phyloP scores from a whole-genome alignment of 2,797 vertebrate species.

The Vireo griseus region DNA sequence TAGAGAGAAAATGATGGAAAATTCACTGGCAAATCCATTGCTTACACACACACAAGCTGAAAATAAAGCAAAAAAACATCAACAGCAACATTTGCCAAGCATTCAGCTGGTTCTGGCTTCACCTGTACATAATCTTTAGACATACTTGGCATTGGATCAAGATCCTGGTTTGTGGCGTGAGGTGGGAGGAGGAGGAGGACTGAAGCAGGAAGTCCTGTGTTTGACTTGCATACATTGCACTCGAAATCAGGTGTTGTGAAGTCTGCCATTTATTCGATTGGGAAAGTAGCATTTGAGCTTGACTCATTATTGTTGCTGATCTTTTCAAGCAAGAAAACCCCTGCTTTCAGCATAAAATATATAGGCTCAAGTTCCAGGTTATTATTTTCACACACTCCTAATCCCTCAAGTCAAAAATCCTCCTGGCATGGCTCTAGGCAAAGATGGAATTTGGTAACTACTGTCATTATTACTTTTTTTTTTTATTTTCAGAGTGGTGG shows the following conservation, averaged over 20 bases:
- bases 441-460: background rate
- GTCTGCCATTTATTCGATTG: fast-evolving
- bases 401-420: background rate
- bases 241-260: background rate
- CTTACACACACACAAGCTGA: background rate
- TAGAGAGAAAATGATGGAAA: background rate
- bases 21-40: background rate
- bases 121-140: background rate
- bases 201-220: background rate
- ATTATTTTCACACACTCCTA: background rate
- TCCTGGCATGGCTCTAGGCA: background rate
- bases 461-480: background rate
- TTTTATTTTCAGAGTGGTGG: background rate
- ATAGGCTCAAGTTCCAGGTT: background rate
- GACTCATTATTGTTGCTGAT: background rate
- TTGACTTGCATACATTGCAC: background rate
- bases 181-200: background rate
- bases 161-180: background rate
- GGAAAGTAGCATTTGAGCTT: background rate
- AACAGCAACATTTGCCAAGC: background rate
- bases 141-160: background rate
- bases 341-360: background rate
- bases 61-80: background rate
- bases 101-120: background rate
- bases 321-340: background rate